Conservation (phyloP, 2,797 vertebrate genomes). For the Naso thynnoides region DNA sequence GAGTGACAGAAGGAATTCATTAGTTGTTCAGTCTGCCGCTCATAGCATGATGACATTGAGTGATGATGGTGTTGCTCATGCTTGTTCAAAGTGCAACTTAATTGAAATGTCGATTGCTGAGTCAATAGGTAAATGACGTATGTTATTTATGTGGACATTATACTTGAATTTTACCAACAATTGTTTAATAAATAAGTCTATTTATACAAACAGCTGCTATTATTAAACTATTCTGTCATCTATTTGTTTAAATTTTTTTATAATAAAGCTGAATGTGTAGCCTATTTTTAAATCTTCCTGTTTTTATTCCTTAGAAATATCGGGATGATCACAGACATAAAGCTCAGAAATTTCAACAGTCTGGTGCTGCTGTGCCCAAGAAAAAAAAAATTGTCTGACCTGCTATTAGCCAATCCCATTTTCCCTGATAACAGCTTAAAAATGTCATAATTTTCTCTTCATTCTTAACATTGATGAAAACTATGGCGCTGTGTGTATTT, state of each 20-base stretch:
- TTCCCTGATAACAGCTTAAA: conserved; percentile 4
- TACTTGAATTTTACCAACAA: conserved; percentile 11
- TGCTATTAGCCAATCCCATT: background rate
- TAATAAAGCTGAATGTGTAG: background rate
- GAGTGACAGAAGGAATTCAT: conserved; percentile 58
- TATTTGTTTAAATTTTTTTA: background rate
- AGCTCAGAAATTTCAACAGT: conserved; percentile 16
- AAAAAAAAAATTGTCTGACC: too few species aligned
- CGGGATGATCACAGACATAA: background rate
- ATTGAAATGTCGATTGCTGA: conserved; percentile 74
- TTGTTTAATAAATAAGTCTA: background rate
- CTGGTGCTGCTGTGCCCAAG: conserved; percentile 39
- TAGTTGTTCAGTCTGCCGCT: conserved; percentile 34
- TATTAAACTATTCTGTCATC: background rate
- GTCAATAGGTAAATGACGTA: conserved; percentile 47
- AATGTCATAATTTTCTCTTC: background rate
- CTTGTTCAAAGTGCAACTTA: conserved; percentile 67
- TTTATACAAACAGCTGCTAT: background rate
- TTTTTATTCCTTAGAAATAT: conserved; percentile 10
- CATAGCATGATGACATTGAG: conserved; percentile 62
- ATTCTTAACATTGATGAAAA: background rate
- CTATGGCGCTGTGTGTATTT: background rate
- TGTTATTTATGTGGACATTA: conserved; percentile 20
- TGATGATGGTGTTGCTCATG: conserved; percentile 46
- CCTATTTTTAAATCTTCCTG: background rate